Percentiles rank a stretch among this genome's conserved stretches.
Conservation (phyloP, 2,797 vertebrate genomes). For the Eospalax fontanierii region DNA sequence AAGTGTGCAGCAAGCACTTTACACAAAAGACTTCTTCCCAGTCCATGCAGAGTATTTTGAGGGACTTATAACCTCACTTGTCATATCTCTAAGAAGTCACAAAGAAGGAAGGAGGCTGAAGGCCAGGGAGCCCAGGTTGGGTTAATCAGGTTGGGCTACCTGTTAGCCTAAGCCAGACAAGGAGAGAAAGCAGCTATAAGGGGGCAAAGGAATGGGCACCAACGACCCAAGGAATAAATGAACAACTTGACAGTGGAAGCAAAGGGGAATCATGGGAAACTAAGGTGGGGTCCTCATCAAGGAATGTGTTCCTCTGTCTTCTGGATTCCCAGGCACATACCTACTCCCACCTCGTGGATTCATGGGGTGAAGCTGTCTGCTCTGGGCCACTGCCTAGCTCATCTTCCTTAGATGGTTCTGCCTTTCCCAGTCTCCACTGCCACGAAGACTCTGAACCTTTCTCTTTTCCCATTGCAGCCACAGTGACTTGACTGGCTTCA, state of each 20-base stretch:
- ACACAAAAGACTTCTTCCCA: background rate
- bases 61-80: background rate
- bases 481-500: background rate
- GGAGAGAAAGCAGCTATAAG: background rate
- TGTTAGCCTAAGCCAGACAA: background rate
- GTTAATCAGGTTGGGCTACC: background rate
- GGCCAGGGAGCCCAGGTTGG: background rate
- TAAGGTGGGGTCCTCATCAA: background rate
- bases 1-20: background rate
- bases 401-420: background rate
- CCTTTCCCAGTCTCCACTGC: background rate
- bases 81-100: background rate
- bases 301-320: background rate
- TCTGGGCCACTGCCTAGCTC: background rate
- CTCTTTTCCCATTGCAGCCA: background rate
- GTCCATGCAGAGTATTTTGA: background rate
- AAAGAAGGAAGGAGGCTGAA: background rate
- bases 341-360: background rate
- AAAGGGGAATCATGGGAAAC: background rate
- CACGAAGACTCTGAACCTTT: background rate
- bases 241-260: background rate
- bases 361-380: background rate
- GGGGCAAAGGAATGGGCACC: slow-evolving; percentile 12
- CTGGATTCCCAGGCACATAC: background rate
- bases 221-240: background rate